Evolutionary conservation across 2,888 invertebrate genomes (phyloP).

Genomic region (Strigamia transsilvanica): DNA sequence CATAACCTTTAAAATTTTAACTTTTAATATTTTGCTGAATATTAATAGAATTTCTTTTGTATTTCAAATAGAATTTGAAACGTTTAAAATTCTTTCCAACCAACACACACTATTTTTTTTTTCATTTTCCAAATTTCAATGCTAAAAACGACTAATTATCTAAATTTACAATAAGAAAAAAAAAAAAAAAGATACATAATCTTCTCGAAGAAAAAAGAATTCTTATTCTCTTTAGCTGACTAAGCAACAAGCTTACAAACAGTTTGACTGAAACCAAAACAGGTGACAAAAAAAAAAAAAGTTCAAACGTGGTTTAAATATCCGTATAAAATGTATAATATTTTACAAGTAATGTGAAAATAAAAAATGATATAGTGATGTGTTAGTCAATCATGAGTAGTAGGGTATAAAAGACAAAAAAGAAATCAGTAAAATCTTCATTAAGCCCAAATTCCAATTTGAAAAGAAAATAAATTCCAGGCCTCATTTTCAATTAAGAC

Average conservation of each 20-base stretch:
- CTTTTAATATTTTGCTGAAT: not conserved
- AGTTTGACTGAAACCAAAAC: not conserved
- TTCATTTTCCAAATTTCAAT: not conserved
- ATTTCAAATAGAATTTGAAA: not conserved
- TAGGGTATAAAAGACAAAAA: not conserved
- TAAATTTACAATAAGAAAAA: not conserved
- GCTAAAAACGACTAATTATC: not conserved
- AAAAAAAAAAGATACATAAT: not conserved
- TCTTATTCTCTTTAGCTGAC: not conserved
- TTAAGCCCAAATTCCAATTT: not conserved
- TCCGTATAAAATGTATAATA: not conserved
- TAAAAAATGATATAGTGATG: not conserved
- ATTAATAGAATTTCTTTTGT: not conserved
- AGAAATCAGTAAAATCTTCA: not conserved
- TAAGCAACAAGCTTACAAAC: constrained; percentile 8
- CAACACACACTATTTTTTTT: not conserved
- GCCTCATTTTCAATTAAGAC: too few relatives aligned
- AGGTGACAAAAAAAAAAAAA: not conserved
- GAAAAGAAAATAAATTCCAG: too few relatives aligned
- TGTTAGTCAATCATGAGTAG: not conserved
- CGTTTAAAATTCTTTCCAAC: not conserved
- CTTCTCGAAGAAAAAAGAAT: not conserved
- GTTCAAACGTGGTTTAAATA: not conserved
- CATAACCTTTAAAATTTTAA: not conserved
- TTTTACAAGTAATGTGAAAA: not conserved